A percentile compares a stretch with the other conserved stretches of the same genome.
These are phyloP conservation scores for Ceratina australensis DNA, from an alignment of 1,140 invertebrate genomes.

Conservation along the genomic window DNA sequence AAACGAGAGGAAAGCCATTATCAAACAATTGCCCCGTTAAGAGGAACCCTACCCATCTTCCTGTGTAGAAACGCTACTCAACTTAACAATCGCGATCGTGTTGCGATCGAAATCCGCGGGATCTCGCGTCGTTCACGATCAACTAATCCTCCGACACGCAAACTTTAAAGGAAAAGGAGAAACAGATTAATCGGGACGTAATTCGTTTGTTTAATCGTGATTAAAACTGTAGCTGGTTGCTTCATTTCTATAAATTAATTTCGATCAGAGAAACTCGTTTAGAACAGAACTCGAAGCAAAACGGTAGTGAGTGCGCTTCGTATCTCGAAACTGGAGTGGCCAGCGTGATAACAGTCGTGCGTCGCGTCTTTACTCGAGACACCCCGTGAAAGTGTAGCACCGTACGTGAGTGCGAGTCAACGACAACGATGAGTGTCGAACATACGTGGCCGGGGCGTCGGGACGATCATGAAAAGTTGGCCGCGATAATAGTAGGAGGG, in stretches of 20 bases:
- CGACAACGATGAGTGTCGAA: conserved; percentile 27
- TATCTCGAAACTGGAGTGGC: too few relatives aligned
- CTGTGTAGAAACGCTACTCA: too few relatives aligned
- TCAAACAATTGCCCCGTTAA: conserved; percentile 8
- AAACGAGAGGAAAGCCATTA: not conserved
- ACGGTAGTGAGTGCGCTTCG: too few relatives aligned
- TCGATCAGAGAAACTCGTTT: too few relatives aligned
- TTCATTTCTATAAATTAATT: too few relatives aligned
- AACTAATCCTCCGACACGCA: not conserved
- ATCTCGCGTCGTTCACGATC: conserved; percentile 1
- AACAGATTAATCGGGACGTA: too few relatives aligned
- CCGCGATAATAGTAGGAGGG: not conserved
- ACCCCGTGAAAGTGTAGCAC: not conserved
- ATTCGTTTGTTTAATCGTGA: too few relatives aligned
- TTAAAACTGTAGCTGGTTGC: too few relatives aligned
- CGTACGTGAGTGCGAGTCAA: not conserved
- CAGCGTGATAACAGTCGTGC: not conserved
- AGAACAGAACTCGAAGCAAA: too few relatives aligned
- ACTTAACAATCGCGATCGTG: conserved; percentile 5
- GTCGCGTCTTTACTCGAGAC: not conserved
- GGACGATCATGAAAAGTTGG: not conserved
- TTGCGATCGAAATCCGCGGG: conserved; percentile 26
- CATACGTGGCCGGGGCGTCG: not conserved
- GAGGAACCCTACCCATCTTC: not conserved
- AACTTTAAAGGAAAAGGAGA: not conserved